These are phyloP conservation scores for Drosophila conformis DNA, from an alignment of 2,888 invertebrate species.

Conservation along the genomic window DNA sequence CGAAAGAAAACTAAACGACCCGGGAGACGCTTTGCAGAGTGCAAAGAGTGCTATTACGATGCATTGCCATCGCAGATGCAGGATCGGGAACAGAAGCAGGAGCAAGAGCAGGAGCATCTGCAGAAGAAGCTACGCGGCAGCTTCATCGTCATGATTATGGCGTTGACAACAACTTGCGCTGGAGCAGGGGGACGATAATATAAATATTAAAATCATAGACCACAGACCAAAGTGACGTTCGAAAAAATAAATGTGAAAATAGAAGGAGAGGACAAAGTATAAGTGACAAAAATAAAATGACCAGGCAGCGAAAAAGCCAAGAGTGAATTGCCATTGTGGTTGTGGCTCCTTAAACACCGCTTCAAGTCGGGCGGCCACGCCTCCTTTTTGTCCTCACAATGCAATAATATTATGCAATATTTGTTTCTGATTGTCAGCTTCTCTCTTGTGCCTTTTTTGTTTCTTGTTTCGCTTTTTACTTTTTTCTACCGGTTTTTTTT, in stretches of 20 bases:
- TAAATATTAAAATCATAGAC: conserved; percentile 63
- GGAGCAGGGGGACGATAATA: conserved; percentile 35
- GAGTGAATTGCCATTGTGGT: conserved; percentile 65
- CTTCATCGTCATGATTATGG: conserved; percentile 36
- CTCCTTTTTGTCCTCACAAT: conserved; percentile 10
- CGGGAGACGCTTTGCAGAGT: conserved; percentile 48
- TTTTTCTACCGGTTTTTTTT: conserved; percentile 1
- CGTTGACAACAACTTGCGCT: conserved; percentile 38
- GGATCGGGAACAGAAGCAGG: not conserved
- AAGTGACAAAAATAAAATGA: not conserved
- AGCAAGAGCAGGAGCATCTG: not conserved
- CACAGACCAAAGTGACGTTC: conserved; percentile 25
- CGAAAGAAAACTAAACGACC: conserved; percentile 60
- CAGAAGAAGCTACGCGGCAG: conserved; percentile 1
- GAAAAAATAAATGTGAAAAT: conserved; percentile 4
- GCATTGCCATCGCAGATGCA: conserved; percentile 21
- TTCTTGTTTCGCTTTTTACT: conserved; percentile 8
- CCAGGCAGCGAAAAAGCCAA: conserved; percentile 42
- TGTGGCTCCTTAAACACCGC: conserved; percentile 51
- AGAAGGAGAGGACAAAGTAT: not conserved
- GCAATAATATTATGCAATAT: conserved; percentile 70
- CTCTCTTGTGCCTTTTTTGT: conserved; percentile 1
- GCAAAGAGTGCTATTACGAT: conserved; percentile 37
- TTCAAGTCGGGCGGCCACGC: conserved; percentile 23
- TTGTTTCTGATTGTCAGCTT: conserved; percentile 57